Percentiles rank a stretch among this genome's conserved stretches.
Conservation (phyloP, 2,113 vertebrate species). For the Aramus guarauna region DNA sequence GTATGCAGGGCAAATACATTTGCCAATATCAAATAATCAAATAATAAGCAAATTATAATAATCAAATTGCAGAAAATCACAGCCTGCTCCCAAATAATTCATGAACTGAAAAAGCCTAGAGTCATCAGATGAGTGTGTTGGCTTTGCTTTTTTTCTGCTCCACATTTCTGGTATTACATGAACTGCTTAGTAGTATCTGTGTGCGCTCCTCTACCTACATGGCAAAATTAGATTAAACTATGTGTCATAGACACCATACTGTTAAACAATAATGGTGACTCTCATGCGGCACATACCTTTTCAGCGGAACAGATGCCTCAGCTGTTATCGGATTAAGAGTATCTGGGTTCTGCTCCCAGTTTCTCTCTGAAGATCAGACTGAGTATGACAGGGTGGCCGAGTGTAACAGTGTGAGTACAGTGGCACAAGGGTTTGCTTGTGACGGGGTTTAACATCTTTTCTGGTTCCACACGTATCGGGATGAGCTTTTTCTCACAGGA, state of each 20-base stretch:
- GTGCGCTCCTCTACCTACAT: neutral
- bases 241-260: neutral
- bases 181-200: neutral
- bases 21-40: neutral
- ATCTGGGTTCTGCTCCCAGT: neutral
- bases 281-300: neutral
- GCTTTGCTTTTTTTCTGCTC: neutral
- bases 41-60: neutral
- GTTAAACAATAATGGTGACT: neutral
- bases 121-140: neutral
- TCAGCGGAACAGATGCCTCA: neutral
- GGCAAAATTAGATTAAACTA: slow-evolving; percentile 25
- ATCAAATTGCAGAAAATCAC: neutral
- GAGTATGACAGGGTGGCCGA: neutral
- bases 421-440: neutral
- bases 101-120: neutral
- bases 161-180: neutral
- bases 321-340: neutral
- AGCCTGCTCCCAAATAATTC: neutral
- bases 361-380: neutral
- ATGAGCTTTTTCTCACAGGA: neutral
- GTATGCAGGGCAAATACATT: neutral
- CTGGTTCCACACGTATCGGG: neutral
- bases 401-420: rapidly evolving
- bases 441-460: neutral